These are phyloP conservation scores for Sterrhoptilus dennistouni DNA, from an alignment of 2,113 vertebrate species.

Conservation along the genomic window DNA sequence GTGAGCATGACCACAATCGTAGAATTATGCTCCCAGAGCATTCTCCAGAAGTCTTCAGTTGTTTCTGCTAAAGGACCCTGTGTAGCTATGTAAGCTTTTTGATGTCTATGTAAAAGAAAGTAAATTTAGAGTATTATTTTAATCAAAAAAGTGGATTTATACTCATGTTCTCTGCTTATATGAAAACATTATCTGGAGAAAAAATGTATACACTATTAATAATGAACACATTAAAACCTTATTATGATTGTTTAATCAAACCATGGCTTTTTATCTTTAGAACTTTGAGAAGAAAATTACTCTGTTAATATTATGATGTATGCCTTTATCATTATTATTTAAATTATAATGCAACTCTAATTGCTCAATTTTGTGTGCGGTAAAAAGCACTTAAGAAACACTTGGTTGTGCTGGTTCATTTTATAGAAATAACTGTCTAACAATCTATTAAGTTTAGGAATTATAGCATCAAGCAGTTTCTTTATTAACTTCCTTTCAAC, in stretches of 20 bases:
- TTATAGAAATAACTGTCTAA: conserved; percentile 57
- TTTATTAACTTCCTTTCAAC: conserved; percentile 46
- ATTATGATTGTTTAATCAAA: conserved; percentile 57
- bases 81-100: conserved; percentile 97
- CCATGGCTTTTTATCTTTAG: conserved; percentile 12
- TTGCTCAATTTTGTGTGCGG: conserved; percentile 58
- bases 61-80: conserved; percentile 98
- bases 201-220: not conserved
- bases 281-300: conserved; percentile 39
- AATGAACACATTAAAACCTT: conserved; percentile 20
- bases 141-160: not conserved
- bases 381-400: conserved; percentile 68
- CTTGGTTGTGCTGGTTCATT: conserved; percentile 53
- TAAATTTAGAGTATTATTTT: not conserved
- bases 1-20: conserved; percentile 99
- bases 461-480: conserved; percentile 29
- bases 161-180: not conserved
- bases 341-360: conserved; percentile 64
- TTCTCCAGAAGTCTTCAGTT: conserved; percentile 99
- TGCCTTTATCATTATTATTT: conserved; percentile 61
- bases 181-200: conserved; percentile 3
- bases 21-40: conserved; percentile 99
- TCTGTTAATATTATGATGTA: conserved; percentile 66
- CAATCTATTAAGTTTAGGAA: conserved; percentile 62
- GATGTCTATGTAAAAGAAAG: conserved; percentile 79